A percentile compares a stretch with the other conserved stretches of the same genome.
Conservation (phyloP, 2,888 invertebrate species). For the Harpalus rubripes region DNA sequence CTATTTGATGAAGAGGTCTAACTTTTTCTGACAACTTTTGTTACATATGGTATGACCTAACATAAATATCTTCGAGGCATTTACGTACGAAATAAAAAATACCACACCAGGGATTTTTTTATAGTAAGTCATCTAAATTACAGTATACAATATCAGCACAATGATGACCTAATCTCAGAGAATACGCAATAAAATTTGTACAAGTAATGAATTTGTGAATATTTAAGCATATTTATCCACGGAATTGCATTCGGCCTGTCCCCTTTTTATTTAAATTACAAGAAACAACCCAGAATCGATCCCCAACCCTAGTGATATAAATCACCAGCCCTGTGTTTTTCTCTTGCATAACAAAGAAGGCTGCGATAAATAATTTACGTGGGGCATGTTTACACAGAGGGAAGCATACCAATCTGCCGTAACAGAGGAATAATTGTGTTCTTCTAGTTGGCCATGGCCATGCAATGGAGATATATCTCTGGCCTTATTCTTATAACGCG, state of each 20-base stretch:
- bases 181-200: background rate
- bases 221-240: background rate
- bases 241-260: slow-evolving; percentile 2
- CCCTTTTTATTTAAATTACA: background rate
- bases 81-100: too few species aligned
- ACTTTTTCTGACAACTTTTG: too few species aligned
- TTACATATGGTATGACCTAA: too few species aligned
- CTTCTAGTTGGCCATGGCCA: background rate
- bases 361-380: slow-evolving; percentile 35
- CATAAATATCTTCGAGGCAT: too few species aligned
- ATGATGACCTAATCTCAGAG: background rate
- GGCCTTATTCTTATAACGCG: background rate
- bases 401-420: slow-evolving; percentile 29
- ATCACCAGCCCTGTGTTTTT: slow-evolving; percentile 33
- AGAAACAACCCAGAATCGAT: background rate
- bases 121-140: too few species aligned
- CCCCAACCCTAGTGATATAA: slow-evolving; percentile 3
- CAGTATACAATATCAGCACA: too few species aligned
- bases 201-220: background rate
- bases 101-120: background rate
- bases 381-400: slow-evolving; percentile 40
- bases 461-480: background rate
- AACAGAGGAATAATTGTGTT: slow-evolving; percentile 43
- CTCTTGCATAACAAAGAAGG: slow-evolving; percentile 47
- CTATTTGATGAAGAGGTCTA: too few species aligned